Conservation (phyloP, 2,888 invertebrate species). For the Apomyelois bistriatella region DNA sequence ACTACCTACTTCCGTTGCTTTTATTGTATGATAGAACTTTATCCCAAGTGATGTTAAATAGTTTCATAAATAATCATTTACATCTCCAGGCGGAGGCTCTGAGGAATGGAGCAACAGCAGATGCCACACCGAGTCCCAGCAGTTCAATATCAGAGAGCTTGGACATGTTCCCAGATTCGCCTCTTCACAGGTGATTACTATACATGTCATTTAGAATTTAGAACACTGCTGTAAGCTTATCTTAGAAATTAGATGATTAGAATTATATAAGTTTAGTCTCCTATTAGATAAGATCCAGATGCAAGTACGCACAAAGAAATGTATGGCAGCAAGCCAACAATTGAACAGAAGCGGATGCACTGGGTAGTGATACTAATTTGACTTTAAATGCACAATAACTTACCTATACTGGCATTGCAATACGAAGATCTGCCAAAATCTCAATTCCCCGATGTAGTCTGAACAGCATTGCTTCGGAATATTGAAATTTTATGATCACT, state of each 20-base stretch:
- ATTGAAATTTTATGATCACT: conserved; percentile 55
- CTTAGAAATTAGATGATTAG: conserved; percentile 29
- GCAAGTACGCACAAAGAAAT: conserved; percentile 43
- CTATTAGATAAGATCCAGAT: conserved; percentile 48
- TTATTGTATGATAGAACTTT: too few species aligned
- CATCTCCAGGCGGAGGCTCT: conserved; percentile 66
- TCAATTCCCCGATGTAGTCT: conserved; percentile 40
- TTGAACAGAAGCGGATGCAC: conserved; percentile 51
- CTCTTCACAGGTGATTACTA: conserved; percentile 84
- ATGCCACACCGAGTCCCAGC: conserved; percentile 92
- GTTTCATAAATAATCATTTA: neutral
- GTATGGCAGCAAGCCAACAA: conserved; percentile 62
- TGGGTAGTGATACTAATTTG: conserved; percentile 60
- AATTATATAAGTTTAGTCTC: conserved; percentile 22
- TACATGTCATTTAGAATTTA: conserved; percentile 21
- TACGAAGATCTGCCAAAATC: conserved; percentile 50
- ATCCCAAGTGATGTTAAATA: too few species aligned
- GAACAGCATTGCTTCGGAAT: conserved; percentile 40
- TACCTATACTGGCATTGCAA: conserved; percentile 53
- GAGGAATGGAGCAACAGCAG: conserved; percentile 82
- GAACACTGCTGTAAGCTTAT: conserved; percentile 33
- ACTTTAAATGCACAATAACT: conserved; percentile 65
- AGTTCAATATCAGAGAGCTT: conserved; percentile 94
- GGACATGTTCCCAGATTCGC: conserved; percentile 94
- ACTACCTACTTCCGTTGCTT: too few species aligned